A percentile compares a stretch with the other conserved stretches of the same genome.
Evolutionary conservation across 1,140 invertebrate species (phyloP).

Genomic region (Latrodectus geometricus): DNA sequence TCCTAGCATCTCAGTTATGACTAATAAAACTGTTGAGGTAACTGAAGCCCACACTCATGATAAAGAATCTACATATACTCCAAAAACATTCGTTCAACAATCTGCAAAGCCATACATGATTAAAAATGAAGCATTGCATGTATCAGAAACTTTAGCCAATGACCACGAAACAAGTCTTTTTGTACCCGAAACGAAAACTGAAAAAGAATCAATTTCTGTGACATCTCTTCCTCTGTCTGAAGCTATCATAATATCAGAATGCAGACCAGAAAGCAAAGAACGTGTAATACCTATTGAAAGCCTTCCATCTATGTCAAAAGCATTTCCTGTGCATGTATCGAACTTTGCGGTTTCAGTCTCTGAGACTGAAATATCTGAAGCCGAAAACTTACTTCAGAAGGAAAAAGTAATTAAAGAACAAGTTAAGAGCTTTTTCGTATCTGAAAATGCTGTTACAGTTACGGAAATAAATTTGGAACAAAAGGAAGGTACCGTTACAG

Average conservation of each 20-base stretch:
- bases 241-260: slow-evolving; percentile 43
- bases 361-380: slow-evolving; percentile 64
- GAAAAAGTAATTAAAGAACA: slow-evolving; percentile 64
- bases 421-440: slow-evolving; percentile 68
- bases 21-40: slow-evolving; percentile 75
- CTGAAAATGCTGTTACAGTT: slow-evolving; percentile 73
- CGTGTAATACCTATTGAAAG: not conserved
- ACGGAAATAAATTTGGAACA: slow-evolving; percentile 73
- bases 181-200: slow-evolving; percentile 49
- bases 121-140: slow-evolving; percentile 71
- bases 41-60: slow-evolving; percentile 74
- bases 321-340: slow-evolving; percentile 12
- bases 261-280: slow-evolving; percentile 35
- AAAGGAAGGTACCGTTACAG: slow-evolving; percentile 71
- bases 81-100: not conserved
- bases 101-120: slow-evolving; percentile 57
- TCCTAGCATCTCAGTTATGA: slow-evolving; percentile 71
- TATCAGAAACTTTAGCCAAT: slow-evolving; percentile 75
- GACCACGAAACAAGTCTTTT: slow-evolving; percentile 73
- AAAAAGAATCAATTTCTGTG: slow-evolving; percentile 71
- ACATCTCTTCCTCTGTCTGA: slow-evolving; percentile 71
- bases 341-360: slow-evolving; percentile 52
- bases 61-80: slow-evolving; percentile 73
- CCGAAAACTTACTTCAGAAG: slow-evolving; percentile 72
- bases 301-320: slow-evolving; percentile 40